Evolutionary conservation across 2,888 invertebrate species (phyloP).

Genomic region (Idaea biselata): DNA sequence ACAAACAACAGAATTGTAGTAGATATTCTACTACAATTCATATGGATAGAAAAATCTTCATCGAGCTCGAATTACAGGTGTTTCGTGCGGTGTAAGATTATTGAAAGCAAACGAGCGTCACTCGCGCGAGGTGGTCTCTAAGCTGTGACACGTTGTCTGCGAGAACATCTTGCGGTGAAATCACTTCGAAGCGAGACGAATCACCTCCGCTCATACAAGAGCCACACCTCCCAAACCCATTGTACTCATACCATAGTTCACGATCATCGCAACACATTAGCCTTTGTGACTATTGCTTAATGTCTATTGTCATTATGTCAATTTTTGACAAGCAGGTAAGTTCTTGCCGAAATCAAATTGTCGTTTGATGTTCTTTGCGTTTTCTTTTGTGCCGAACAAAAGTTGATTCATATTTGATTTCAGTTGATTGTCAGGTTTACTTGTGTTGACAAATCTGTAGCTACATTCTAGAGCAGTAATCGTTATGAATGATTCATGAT

Average conservation of each 20-base stretch:
- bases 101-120: conserved; percentile 50
- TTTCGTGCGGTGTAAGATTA: conserved; percentile 37
- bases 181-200: conserved; percentile 38
- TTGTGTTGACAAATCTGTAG: not conserved
- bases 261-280: conserved; percentile 48
- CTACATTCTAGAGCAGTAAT: not conserved
- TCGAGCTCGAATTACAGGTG: no score
- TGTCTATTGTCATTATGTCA: conserved; percentile 49
- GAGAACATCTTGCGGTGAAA: not conserved
- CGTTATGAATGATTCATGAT: not conserved
- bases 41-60: no score
- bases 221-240: conserved; percentile 45
- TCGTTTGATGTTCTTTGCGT: conserved; percentile 13
- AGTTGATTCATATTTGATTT: not conserved
- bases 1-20: no score
- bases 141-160: not conserved
- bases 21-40: no score
- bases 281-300: conserved; percentile 48
- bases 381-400: conserved; percentile 8
- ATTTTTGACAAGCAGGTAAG: conserved; percentile 26
- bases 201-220: conserved; percentile 29
- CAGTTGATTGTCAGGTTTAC: not conserved
- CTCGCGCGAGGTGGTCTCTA: conserved; percentile 53
- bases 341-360: conserved; percentile 28
- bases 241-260: conserved; percentile 34